Evolutionary conservation across 2,113 vertebrate species (phyloP), one percentile per base, ranked within the genome.

Genomic region (Ornithorhynchus anatinus): DNA sequence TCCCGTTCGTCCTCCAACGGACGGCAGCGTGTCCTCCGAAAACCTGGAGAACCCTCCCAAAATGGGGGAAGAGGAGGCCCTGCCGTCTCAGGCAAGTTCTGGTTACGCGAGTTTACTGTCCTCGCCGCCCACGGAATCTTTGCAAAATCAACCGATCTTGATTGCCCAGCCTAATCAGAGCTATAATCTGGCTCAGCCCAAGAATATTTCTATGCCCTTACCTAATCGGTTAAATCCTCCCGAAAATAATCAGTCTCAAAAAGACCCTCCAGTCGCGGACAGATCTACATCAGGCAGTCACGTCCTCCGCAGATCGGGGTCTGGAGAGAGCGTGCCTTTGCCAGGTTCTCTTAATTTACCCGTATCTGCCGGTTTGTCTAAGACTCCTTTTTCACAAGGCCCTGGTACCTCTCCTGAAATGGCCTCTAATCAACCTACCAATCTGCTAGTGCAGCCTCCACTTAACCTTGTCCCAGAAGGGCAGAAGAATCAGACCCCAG

Each of bases 11-110:
- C 74, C 66, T 20, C 40, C 77, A 7, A 80, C 80, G 1, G 79
- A 92, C 8, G 59, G 81, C 69, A 77, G 75, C n/a, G 86, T 90
- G 13, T 77, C 92, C 25, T 97, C 92, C 0, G 98, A 98, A 86
- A 99, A 99, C 72, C 90, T 99, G 22, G 98, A 99, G 84, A 99
- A 98, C 80, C 98, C 97, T 68, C 98, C 97, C 50, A 94, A 96
- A 87, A 88, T 95, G 86, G 94, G 94, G 58, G 95, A 95, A 40
- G 92, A 92, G 19, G 94, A 93, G 58, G 82, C 89, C 4, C 73
- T 89, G 13, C 91, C 89, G 31, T 83, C 91, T 23, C 97, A 97
- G 93, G 93, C 93, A 82, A 93, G 92, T 91, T 91, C 94, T 39
- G 94, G 95, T 82, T 97, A 96, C 57, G 96, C 96, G 7, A 96